Percentiles rank a stretch among this genome's conserved stretches.
Conservation (phyloP, 2,113 vertebrate genomes). For the Menidia beryllina region DNA sequence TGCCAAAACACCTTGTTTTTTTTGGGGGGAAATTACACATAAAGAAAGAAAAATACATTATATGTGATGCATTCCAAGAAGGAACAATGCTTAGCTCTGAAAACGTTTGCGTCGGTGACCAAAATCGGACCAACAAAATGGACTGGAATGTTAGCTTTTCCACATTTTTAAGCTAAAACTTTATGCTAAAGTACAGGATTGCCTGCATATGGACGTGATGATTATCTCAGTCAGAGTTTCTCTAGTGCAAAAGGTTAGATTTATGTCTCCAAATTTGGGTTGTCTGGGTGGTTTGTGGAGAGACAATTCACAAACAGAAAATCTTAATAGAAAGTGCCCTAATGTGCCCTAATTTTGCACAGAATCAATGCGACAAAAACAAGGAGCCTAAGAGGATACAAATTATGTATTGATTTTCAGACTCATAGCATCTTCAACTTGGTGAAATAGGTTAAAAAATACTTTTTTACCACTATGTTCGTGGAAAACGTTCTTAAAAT, state of each 20-base stretch:
- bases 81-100: neutral
- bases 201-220: too few relatives aligned
- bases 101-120: neutral
- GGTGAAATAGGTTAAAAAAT: neutral
- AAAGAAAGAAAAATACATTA: neutral
- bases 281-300: neutral
- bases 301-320: too few relatives aligned
- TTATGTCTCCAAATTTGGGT: neutral
- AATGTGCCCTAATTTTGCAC: too few relatives aligned
- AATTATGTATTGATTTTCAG: neutral
- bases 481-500: neutral
- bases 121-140: neutral
- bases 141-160: neutral
- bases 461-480: neutral
- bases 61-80: too few relatives aligned
- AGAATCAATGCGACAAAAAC: too few relatives aligned
- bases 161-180: too few relatives aligned
- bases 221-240: neutral
- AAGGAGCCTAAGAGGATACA: too few relatives aligned
- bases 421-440: neutral
- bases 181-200: neutral
- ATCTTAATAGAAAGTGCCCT: too few relatives aligned
- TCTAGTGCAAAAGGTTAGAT: neutral
- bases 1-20: neutral
- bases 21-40: neutral